Percentiles rank a stretch among this genome's conserved stretches.
These are phyloP conservation scores for Strigamia crassipes DNA, from an alignment of 2,888 invertebrate genomes.

Conservation along the genomic window DNA sequence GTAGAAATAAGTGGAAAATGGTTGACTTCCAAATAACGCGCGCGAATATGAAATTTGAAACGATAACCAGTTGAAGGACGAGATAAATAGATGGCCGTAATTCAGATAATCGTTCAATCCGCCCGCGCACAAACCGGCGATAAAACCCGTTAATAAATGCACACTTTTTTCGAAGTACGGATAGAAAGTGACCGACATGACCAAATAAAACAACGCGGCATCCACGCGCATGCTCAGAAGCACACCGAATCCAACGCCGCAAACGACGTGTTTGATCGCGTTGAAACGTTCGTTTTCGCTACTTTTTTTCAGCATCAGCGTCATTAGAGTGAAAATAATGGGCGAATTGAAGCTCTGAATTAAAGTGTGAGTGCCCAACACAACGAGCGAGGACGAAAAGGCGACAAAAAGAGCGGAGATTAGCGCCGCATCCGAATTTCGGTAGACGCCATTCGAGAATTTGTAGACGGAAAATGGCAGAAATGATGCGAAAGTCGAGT, in stretches of 20 bases:
- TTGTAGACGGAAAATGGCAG: slow-evolving; percentile 47
- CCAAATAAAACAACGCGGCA: background rate
- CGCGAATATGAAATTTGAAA: background rate
- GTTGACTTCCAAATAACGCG: slow-evolving; percentile 20
- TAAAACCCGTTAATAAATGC: background rate
- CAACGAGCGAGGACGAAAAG: slow-evolving; percentile 45
- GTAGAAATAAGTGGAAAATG: background rate
- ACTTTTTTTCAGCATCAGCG: background rate
- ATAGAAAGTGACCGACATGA: background rate
- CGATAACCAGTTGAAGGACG: background rate
- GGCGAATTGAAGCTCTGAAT: slow-evolving; percentile 47
- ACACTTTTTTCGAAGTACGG: slow-evolving; percentile 20
- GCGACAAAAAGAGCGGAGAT: slow-evolving; percentile 46
- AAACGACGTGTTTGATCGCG: background rate
- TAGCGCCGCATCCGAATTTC: slow-evolving; percentile 44
- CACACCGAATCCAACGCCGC: slow-evolving; percentile 43
- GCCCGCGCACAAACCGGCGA: background rate
- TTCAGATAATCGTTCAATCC: background rate
- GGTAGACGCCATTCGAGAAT: slow-evolving; percentile 39
- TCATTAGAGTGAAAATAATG: slow-evolving; percentile 34
- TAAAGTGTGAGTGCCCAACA: slow-evolving; percentile 45
- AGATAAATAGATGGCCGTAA: slow-evolving; percentile 15
- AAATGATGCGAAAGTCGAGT: slow-evolving; percentile 40
- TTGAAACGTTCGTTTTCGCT: no score
- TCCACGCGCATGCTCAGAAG: slow-evolving; percentile 35